Base-by-base conservation (phyloP, 2,113 vertebrate genomes). In the Aptenodytes patagonicus region DNA sequence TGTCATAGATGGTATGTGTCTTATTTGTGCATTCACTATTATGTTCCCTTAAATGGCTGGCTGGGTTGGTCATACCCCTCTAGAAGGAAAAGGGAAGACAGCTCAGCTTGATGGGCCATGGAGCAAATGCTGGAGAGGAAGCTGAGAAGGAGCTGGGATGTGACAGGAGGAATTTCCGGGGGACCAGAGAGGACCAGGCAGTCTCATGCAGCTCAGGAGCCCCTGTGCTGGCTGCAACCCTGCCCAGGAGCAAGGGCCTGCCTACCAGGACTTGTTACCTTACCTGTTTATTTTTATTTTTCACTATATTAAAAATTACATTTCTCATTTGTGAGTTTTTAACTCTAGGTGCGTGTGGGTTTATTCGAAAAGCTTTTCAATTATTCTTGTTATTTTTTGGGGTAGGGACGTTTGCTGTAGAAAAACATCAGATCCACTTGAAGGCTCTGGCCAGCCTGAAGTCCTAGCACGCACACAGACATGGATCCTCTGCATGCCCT, bases 51-150 rank as follows among this genome's bases (percentile, higher is more conserved):
- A 65, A 64, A 49, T 4, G 15, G 17, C 26, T 51, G 36, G 25
- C 2, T 51, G 44, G 36, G 15, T 58, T n/a, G 40, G 17, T 25
- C 34, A 58, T 5, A 60, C 6, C 15, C 31, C 34, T 93, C 44
- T 24, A 40, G 55, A 80, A 69, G 19, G n/a, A 38, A 42, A 34
- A 29, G 28, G n/a, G n/a, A 88, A 52, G 40, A 80, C n/a, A 54
- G 44, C 28, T 70, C 69, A 52, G 42, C 62, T n/a, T 0, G 4
- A 26, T 11, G 15, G 55, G 34, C 28, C 34, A 61, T 0, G 1
- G 36, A 51, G 16, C 61, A 78, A 66, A 47, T 16, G 28, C 28
- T 80, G 75, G 32, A 62, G 42, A n/a, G 21, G 36, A 69, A 62
- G 82, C 29, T 60, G 38, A 77, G 55, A 34, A 85, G 38, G 51